A percentile compares a stretch with the other conserved stretches of the same genome.
Conservation (phyloP, 1,140 invertebrate genomes). For the Meloidogyne exigua region DNA sequence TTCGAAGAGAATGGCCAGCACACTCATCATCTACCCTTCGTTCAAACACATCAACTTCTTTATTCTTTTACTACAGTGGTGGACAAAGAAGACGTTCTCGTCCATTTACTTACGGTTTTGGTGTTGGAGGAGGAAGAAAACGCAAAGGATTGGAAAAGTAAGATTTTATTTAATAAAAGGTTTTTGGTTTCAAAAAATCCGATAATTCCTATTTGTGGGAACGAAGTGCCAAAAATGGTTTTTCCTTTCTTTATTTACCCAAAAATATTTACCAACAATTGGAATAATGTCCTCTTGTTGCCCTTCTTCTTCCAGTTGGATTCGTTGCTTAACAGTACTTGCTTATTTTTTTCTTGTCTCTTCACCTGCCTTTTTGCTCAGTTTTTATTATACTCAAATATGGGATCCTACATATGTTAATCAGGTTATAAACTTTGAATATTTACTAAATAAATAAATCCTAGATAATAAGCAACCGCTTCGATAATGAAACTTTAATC, state of each 20-base stretch:
- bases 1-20: constrained; percentile 1
- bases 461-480: neutral
- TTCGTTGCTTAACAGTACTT: constrained; percentile 28
- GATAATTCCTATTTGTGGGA: neutral
- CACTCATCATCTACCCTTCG: constrained; percentile 14
- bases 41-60: constrained; percentile 17
- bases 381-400: constrained; percentile 27
- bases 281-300: neutral
- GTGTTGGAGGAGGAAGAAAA: constrained; percentile 20
- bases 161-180: neutral
- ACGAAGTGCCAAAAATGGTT: neutral
- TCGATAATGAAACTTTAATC: neutral
- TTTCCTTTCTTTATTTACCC: neutral
- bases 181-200: neutral
- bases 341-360: constrained; percentile 34
- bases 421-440: constrained; percentile 6
- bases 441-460: neutral
- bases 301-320: constrained; percentile 25
- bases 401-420: constrained; percentile 33
- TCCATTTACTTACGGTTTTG: constrained; percentile 28
- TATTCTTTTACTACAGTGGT: constrained; percentile 21
- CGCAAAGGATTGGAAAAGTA: constrained; percentile 25
- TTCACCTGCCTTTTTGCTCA: constrained; percentile 25
- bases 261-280: neutral
- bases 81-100: constrained; percentile 20